A percentile compares a stretch with the other conserved stretches of the same genome.
Conservation (phyloP, 2,797 vertebrate species). For the Valencia hispanica region DNA sequence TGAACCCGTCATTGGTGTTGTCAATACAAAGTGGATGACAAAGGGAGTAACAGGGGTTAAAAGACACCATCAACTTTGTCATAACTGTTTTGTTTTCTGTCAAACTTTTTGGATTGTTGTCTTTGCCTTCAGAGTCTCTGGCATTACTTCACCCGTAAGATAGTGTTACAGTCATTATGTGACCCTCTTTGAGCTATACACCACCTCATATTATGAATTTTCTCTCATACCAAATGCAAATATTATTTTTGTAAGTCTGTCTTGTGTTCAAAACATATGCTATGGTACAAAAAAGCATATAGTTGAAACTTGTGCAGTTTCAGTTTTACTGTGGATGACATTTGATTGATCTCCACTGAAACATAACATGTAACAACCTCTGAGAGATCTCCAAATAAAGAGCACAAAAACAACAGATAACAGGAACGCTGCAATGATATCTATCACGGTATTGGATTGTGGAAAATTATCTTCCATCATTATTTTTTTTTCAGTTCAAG, state of each 20-base stretch:
- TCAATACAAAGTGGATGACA: constrained; percentile 53
- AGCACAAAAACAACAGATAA: constrained; percentile 3
- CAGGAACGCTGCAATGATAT: background rate
- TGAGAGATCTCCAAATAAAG: constrained; percentile 4
- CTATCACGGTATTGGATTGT: background rate
- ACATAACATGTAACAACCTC: background rate
- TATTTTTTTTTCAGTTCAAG: constrained; percentile 15
- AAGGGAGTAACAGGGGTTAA: constrained; percentile 50
- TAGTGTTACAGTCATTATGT: constrained; percentile 30
- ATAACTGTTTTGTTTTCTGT: constrained; percentile 22
- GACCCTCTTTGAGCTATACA: constrained; percentile 31
- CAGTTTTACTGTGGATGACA: constrained; percentile 15
- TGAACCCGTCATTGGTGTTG: constrained; percentile 37
- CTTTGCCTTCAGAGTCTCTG: constrained; percentile 41
- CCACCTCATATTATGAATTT: constrained; percentile 31
- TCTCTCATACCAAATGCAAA: background rate
- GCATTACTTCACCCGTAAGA: constrained; percentile 26
- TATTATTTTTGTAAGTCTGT: background rate
- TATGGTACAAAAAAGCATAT: constrained; percentile 7
- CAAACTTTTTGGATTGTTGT: constrained; percentile 41
- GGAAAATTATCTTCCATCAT: constrained; percentile 38
- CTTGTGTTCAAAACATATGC: background rate
- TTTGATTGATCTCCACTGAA: constrained; percentile 18
- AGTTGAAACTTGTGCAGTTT: constrained; percentile 20
- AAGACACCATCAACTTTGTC: constrained; percentile 28